Evolutionary conservation across 1,140 invertebrate genomes (phyloP).

Genomic region (Listronotus bonariensis): DNA sequence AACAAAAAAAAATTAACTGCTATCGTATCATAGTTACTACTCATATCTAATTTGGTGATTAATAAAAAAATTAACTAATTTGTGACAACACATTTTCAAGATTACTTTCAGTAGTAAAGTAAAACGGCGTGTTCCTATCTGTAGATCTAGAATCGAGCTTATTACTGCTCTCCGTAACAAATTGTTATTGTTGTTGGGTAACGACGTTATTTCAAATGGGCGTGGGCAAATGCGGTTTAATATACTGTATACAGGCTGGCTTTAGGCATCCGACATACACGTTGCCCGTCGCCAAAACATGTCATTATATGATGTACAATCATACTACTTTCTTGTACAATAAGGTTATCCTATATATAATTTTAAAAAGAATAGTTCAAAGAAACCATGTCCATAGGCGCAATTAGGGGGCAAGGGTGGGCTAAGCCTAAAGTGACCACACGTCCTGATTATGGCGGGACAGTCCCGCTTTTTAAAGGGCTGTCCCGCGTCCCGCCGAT

Average conservation of each 20-base stretch:
- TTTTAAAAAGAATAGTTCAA: too few species aligned
- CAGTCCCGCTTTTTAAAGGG: too few species aligned
- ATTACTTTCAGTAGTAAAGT: slow-evolving; percentile 31
- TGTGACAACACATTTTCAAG: slow-evolving; percentile 8
- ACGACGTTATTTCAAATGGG: slow-evolving; percentile 55
- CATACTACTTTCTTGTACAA: too few species aligned
- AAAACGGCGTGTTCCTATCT: slow-evolving; percentile 28
- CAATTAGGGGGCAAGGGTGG: too few species aligned
- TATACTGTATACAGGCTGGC: slow-evolving; percentile 49
- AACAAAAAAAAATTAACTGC: too few species aligned
- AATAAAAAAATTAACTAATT: slow-evolving; percentile 6
- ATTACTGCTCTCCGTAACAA: slow-evolving; percentile 54
- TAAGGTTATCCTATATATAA: too few species aligned
- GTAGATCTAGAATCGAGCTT: slow-evolving; percentile 45
- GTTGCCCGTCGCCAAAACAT: slow-evolving; percentile 43
- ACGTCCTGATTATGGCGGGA: too few species aligned
- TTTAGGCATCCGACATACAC: slow-evolving; percentile 44
- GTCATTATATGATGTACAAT: slow-evolving; percentile 41
- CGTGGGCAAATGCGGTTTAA: slow-evolving; percentile 49
- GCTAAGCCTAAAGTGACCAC: too few species aligned
- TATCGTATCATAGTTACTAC: too few species aligned
- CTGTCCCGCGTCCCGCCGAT: too few species aligned
- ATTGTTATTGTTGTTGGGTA: slow-evolving; percentile 57
- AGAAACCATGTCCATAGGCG: too few species aligned
- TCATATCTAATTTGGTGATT: too few species aligned